A percentile compares a stretch with the other conserved stretches of the same genome.
phyloP scores from a whole-genome alignment of 2,888 invertebrate genomes.

The Drosophila diplacantha region DNA sequence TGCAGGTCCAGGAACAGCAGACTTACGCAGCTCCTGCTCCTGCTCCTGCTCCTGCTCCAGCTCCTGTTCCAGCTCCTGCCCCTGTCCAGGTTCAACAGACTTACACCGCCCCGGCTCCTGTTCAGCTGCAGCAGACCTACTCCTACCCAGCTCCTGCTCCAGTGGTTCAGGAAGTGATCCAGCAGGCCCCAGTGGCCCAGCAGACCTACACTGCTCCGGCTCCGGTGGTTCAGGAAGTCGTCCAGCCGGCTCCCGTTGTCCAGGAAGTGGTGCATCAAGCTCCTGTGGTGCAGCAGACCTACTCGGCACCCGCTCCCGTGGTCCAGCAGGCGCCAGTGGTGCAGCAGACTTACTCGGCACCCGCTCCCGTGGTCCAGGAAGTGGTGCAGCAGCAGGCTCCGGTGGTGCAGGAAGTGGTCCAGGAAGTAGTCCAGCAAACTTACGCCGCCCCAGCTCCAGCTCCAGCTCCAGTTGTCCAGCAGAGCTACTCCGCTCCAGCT shows the following conservation, averaged over 20 bases:
- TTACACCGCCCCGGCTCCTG: slow-evolving; percentile 7
- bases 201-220: slow-evolving; percentile 37
- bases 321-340: background rate
- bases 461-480: too few species aligned
- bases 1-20: slow-evolving; percentile 6
- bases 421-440: background rate
- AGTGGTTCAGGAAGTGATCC: slow-evolving; percentile 3
- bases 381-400: slow-evolving; percentile 4
- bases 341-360: too few species aligned
- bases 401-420: background rate
- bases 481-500: background rate
- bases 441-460: too few species aligned
- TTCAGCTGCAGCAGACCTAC: slow-evolving; percentile 22
- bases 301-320: slow-evolving; percentile 18
- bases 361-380: background rate
- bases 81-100: background rate
- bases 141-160: background rate
- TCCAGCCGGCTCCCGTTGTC: background rate
- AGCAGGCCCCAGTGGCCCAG: slow-evolving; percentile 22
- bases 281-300: slow-evolving; percentile 30
- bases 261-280: slow-evolving; percentile 9
- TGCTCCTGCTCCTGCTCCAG: slow-evolving; percentile 10
- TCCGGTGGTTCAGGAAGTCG: slow-evolving; percentile 1
- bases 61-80: slow-evolving; percentile 7
- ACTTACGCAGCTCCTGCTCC: slow-evolving; percentile 8